Evolutionary conservation across 1,140 invertebrate species (phyloP), one percentile per base, ranked within the genome.

Genomic region (Cydia pomonella): DNA sequence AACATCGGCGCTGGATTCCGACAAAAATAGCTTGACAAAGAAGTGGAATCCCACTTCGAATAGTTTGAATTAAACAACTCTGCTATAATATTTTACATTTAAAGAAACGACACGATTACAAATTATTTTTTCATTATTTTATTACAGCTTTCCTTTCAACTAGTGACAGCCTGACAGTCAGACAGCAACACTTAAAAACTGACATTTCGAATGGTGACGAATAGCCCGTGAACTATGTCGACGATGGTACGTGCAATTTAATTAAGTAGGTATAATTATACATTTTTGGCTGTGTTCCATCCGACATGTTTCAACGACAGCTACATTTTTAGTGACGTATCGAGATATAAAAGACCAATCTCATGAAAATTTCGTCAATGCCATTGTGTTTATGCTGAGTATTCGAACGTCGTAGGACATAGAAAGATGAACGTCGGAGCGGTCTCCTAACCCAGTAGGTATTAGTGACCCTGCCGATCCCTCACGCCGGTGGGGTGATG

Each of bases 241-340:
- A 44, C 41, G 16, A 44, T 44, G 41, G 2, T 44, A 44, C 41
- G 41, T 44, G 50, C n/a, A 53, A 53, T 53, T 53, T 53, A 53
- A 53, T 53, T 53, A 53, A 53, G 47, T 50, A n/a, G 47, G 16
- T 50, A 53, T 53, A 53, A 53, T 53, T 53, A 53, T 53, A 53
- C 10, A 18, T 53, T 9, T 50, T 18, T 53, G n/a, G 16, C 50
- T 18, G n/a, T 10, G 7, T n/a, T n/a, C 50, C n/a, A 53, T 53
- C 16, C n/a, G 16, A 7, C 50, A 53, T 53, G n/a, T n/a, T 53
- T 53, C 50, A 53, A 10, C 6, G n/a, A 18, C 50, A 53, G 50
- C 16, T n/a, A 53, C 16, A n/a, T 7, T 18, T 53, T 50, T 18
- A 50, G 41, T 44, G 41, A 44, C 41, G 13, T 44, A 7, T 7